A percentile compares a stretch with the other conserved stretches of the same genome.
Evolutionary conservation across 2,113 vertebrate genomes (phyloP).

Genomic region (Trematocara zebra): DNA sequence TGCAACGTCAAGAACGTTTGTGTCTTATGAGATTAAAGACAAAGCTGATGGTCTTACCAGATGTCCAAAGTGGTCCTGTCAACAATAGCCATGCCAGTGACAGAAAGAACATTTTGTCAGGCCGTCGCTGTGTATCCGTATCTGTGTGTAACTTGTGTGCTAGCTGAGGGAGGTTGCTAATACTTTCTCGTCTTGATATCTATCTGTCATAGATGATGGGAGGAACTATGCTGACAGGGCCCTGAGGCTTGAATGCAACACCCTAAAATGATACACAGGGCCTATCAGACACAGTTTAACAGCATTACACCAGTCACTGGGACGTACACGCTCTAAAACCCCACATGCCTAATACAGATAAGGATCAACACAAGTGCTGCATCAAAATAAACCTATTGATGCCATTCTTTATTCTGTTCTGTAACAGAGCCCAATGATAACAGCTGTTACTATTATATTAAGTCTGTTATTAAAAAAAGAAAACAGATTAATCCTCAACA

Average conservation of each 20-base stretch:
- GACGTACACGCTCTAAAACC: rapidly evolving
- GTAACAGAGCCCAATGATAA: background rate
- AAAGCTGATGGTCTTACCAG: constrained; percentile 43
- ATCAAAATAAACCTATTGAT: background rate
- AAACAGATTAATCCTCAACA: rapidly evolving
- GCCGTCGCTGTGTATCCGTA: background rate
- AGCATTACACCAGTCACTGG: background rate
- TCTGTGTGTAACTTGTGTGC: background rate
- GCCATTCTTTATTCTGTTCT: background rate
- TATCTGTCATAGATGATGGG: constrained; percentile 54
- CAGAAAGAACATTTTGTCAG: constrained; percentile 35
- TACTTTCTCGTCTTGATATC: constrained; percentile 50
- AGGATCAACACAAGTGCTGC: background rate
- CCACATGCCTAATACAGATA: background rate
- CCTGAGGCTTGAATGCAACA: constrained; percentile 28
- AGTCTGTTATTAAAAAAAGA: background rate
- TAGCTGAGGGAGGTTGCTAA: background rate
- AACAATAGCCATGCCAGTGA: constrained; percentile 29
- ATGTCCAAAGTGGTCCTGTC: constrained; percentile 2
- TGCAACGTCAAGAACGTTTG: background rate
- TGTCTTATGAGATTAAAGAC: background rate
- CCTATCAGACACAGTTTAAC: constrained; percentile 44
- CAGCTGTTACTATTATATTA: background rate
- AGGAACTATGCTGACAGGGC: constrained; percentile 50
- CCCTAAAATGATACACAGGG: constrained; percentile 40